A percentile compares a stretch with the other conserved stretches of the same genome.
These are phyloP conservation scores for Willowsia nigromaculata DNA, from an alignment of 2,888 invertebrate genomes.

Conservation along the genomic window DNA sequence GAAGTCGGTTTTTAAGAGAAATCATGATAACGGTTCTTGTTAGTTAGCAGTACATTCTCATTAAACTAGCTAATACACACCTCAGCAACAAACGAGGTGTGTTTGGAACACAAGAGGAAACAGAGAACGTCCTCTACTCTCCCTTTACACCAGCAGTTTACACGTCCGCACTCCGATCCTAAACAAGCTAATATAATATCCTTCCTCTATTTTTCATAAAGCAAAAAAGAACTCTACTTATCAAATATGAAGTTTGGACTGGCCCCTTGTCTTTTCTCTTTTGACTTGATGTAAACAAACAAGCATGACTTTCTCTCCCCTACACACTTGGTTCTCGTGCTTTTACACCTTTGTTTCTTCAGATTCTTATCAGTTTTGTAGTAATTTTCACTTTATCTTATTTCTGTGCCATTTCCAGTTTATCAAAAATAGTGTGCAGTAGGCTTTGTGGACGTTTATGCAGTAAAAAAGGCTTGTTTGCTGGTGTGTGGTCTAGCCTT, in stretches of 20 bases:
- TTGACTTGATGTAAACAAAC: neutral
- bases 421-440: neutral
- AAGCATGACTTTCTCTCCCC: neutral
- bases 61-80: neutral
- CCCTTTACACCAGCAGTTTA: neutral
- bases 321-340: too few species aligned
- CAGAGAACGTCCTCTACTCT: neutral
- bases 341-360: neutral
- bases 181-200: neutral
- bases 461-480: neutral
- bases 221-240: neutral
- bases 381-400: slow-evolving; percentile 39
- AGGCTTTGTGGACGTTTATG: neutral
- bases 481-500: neutral
- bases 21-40: slow-evolving; percentile 40
- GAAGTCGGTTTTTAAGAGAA: neutral
- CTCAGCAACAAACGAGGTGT: neutral
- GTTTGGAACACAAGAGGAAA: neutral
- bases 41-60: slow-evolving; percentile 61
- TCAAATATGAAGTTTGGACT: neutral
- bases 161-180: slow-evolving; percentile 23
- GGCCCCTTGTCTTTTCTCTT: neutral
- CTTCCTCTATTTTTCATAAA: neutral
- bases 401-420: slow-evolving; percentile 31
- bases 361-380: slow-evolving; percentile 39